These are phyloP conservation scores for Lacanobia oleracea DNA, from an alignment of 2,888 invertebrate genomes.

Conservation along the genomic window DNA sequence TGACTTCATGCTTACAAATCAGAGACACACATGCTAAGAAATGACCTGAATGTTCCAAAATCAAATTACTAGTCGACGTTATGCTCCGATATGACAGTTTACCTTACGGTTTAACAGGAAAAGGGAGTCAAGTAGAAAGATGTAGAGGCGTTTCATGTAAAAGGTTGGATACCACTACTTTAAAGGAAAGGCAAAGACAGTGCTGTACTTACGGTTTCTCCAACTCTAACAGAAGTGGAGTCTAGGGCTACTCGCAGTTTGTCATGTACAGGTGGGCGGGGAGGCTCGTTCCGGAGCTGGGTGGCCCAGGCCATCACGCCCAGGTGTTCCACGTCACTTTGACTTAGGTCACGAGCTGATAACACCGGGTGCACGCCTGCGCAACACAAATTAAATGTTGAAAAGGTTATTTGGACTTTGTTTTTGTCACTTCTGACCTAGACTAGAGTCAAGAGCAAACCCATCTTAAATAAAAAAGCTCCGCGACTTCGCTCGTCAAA, in stretches of 20 bases:
- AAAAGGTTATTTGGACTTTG: neutral
- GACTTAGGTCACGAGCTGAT: constrained; percentile 98
- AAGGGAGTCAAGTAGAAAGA: no score
- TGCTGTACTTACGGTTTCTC: constrained; percentile 93
- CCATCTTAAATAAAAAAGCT: no score
- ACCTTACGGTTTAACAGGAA: no score
- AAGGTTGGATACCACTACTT: neutral
- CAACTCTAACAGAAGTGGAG: constrained; percentile 96
- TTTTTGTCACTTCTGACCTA: no score
- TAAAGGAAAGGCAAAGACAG: neutral
- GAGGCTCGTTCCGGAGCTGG: constrained; percentile 96
- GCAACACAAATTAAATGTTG: constrained; percentile 3
- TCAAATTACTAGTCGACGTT: no score
- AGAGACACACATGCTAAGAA: no score
- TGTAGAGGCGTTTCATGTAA: no score
- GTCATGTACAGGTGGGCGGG: constrained; percentile 95
- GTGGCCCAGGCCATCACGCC: constrained; percentile 99
- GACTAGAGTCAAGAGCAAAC: no score
- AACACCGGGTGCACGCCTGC: constrained; percentile 96
- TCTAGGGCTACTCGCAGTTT: constrained; percentile 95
- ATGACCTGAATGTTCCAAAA: no score
- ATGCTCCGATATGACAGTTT: no score
- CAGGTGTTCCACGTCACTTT: constrained; percentile 98
- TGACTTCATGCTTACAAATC: no score
- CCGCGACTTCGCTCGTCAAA: no score